Evolutionary conservation across 2,113 vertebrate species (phyloP), one percentile per base, ranked within the genome.

Genomic region (Poeciliopsis retropinna): DNA sequence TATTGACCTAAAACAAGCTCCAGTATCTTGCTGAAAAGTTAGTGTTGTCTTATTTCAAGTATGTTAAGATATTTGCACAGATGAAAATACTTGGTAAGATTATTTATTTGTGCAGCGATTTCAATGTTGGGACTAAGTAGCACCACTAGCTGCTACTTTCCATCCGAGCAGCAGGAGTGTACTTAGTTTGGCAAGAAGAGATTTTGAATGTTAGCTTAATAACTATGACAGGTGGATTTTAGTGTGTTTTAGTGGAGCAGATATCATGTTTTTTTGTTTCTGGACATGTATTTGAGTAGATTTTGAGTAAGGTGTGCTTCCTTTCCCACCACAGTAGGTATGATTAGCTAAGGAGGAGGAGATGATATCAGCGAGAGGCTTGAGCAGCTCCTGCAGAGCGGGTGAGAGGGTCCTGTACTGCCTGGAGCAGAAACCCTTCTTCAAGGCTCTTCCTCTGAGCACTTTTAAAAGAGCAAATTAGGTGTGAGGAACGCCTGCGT

Each of bases 381-480:
- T 60, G 73, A 84, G 82, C 84, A 87, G 82, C 81, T 88, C 89
- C 88, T 64, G 80, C 82, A 77, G 87, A 83, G 78, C 83, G 82
- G 84, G 88, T 80, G 86, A 87, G 88, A 82, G 86, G 90, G 83
- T 85, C 89, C 89, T 86, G 89, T 84, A 85, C 82, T 34, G 90
- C 91, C 90, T 86, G 77, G 0, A 89, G 90, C 90, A 79, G 89
- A 69, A 37, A 85, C 71, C 82, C 86, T 85, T 85, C 89, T 89
- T 91, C 90, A 85, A 89, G 88, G 84, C 81, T 84, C 72, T 72
- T 87, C 85, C 88, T 89, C 84, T 63, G 67, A 91, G 80, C 86
- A 78, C 88, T 92, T 88, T 89, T 80, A 92, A 90, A 87, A 86
- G 85, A 89, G 83, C 82, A 90, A 92, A 93, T 89, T 89, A 89